Conservation (phyloP, 64 coral and sea anemone species). For the Trachythela sp. region DNA sequence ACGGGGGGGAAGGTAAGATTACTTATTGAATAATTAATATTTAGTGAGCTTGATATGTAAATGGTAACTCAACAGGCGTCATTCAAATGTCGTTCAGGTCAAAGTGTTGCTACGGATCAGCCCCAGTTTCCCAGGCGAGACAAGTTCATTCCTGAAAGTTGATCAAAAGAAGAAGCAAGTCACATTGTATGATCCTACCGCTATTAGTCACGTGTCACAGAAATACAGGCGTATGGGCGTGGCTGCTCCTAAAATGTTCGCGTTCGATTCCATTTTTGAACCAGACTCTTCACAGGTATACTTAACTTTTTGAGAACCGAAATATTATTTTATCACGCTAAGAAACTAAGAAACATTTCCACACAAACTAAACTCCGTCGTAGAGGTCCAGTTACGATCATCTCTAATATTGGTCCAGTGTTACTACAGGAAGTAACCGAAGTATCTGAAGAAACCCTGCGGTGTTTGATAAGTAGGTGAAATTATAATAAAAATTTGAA, state of each 20-base stretch:
- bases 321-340: no score
- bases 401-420: no score
- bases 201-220: slow-evolving; percentile 85
- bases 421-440: no score
- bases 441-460: no score
- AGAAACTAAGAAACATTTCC: no score
- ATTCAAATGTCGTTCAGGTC: no score
- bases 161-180: slow-evolving; percentile 84
- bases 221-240: slow-evolving; percentile 89
- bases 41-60: not conserved
- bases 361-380: no score
- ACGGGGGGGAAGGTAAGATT: not conserved
- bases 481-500: not conserved
- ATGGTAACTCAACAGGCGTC: not conserved
- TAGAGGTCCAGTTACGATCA: no score
- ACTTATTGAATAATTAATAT: not conserved
- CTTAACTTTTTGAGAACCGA: not conserved
- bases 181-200: slow-evolving; percentile 87
- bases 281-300: slow-evolving; percentile 69
- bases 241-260: slow-evolving; percentile 97
- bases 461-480: no score
- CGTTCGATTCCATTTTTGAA: slow-evolving; percentile 91
- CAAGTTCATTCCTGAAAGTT: slow-evolving; percentile 87
- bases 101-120: slow-evolving; percentile 91
- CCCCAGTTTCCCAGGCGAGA: slow-evolving; percentile 91